These are phyloP conservation scores for Rattus norvegicus DNA, from an alignment of 2,113 vertebrate genomes.

Conservation along the genomic window GRCr8 NC_086026.1:50804501-50805000, in stretches of 20 bases:
- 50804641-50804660: neutral
- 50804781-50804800: conserved; percentile 6
- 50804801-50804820: neutral
- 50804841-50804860: conserved; percentile 15
- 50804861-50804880: neutral
- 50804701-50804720: neutral
- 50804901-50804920: conserved; percentile 23
- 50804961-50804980: neutral
- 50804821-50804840: conserved; percentile 7
- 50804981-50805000: neutral
- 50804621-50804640: neutral
- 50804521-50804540: neutral
- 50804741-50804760: neutral
- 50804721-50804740: neutral
- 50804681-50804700: neutral
- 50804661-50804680: neutral
- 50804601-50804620: neutral
- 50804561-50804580: neutral
- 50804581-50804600: neutral
- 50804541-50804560: neutral
- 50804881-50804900: neutral
- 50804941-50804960: neutral
- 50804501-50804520: neutral
- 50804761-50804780: conserved; percentile 12
- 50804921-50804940: neutral